These are phyloP conservation scores for Craseonycteris thonglongyai DNA, from an alignment of 2,113 vertebrate species.

Conservation along the genomic window DNA sequence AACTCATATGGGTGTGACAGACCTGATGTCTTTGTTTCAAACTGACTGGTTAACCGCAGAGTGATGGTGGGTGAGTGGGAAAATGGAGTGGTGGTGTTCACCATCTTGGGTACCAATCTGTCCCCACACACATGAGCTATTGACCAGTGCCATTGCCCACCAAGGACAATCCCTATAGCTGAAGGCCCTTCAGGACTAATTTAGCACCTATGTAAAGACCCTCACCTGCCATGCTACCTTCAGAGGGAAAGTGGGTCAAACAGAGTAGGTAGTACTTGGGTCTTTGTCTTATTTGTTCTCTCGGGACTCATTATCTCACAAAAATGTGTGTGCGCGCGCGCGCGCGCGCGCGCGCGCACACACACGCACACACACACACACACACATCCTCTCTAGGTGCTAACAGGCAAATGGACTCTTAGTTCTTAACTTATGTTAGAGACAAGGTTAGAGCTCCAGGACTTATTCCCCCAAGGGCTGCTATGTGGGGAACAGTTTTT, in stretches of 20 bases:
- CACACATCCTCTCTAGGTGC: too few relatives aligned
- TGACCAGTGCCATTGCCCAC: not conserved
- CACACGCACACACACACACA: too few relatives aligned
- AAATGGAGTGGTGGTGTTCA: not conserved
- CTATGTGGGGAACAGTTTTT: not conserved
- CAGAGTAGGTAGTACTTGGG: not conserved
- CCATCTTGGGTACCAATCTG: not conserved
- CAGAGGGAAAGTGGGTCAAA: not conserved
- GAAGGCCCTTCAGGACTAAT: not conserved
- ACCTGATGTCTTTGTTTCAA: not conserved
- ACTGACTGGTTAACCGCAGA: not conserved
- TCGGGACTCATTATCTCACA: too few relatives aligned
- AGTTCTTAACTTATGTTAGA: not conserved
- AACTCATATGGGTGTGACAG: not conserved
- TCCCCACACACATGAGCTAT: not conserved
- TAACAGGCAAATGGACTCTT: not conserved
- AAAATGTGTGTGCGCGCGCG: too few relatives aligned
- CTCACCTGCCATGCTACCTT: not conserved
- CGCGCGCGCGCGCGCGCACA: too few relatives aligned
- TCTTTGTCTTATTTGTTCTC: not conserved
- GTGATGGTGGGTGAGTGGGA: not conserved
- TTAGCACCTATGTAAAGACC: not conserved
- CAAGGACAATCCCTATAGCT: not conserved
- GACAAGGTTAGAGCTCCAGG: not conserved
- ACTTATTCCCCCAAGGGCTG: too few relatives aligned